phyloP scores from a whole-genome alignment of 2,113 vertebrate genomes.

The Pelobates fuscus region DNA sequence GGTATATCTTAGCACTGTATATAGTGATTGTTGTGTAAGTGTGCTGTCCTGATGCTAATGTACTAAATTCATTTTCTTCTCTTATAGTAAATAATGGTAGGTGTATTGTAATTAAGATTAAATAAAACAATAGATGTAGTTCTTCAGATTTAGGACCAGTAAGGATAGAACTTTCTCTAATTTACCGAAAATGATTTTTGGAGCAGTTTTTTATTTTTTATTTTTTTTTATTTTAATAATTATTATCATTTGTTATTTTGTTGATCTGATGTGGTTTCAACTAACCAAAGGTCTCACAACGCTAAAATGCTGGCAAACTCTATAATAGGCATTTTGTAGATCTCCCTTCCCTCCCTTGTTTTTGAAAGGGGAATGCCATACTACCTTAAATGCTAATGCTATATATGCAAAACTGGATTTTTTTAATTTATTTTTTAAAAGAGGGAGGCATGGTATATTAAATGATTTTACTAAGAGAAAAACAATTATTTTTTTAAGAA shows the following conservation, averaged over 20 bases:
- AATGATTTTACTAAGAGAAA: slow-evolving; percentile 87
- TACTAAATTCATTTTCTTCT: slow-evolving; percentile 77
- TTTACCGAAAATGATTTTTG: slow-evolving; percentile 81
- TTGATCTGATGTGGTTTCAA: slow-evolving; percentile 94
- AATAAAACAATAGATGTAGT: slow-evolving; percentile 87
- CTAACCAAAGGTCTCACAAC: slow-evolving; percentile 97
- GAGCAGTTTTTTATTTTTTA: slow-evolving; percentile 74
- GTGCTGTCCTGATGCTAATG: slow-evolving; percentile 94
- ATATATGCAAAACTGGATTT: slow-evolving; percentile 97
- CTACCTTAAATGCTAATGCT: slow-evolving; percentile 99
- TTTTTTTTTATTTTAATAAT: slow-evolving; percentile 61
- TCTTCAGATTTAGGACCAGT: slow-evolving; percentile 97
- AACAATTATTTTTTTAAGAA: slow-evolving; percentile 88
- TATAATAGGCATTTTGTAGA: slow-evolving; percentile 82
- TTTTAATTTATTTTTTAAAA: slow-evolving; percentile 87
- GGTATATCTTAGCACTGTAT: slow-evolving; percentile 90
- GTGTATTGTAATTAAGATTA: slow-evolving; percentile 93
- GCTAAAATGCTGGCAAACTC: slow-evolving; percentile 72
- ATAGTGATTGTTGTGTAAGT: slow-evolving; percentile 86
- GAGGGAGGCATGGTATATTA: slow-evolving; percentile 87
- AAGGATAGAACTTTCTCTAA: slow-evolving; percentile 97
- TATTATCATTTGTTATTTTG: slow-evolving; percentile 66
- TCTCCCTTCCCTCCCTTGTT: slow-evolving; percentile 82
- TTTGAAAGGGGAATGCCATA: slow-evolving; percentile 92
- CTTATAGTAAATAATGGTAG: slow-evolving; percentile 91